Evolutionary conservation across 53 echinoderm and acorn worm genomes (phyloP), one percentile per base, ranked within the genome.

Genomic region (Actinopyga echinites): DNA sequence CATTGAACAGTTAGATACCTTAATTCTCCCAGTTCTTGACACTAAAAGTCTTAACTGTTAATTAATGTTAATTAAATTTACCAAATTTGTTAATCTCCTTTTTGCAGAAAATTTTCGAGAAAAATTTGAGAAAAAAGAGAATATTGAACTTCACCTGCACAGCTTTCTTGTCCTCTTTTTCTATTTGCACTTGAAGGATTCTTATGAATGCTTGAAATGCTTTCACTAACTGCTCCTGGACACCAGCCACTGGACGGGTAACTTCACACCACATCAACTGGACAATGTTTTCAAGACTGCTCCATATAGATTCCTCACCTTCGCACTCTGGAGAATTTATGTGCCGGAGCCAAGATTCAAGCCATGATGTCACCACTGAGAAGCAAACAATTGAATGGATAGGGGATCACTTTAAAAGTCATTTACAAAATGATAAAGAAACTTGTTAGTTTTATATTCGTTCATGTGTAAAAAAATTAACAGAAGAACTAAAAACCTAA

Each of bases 211-310:
- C 44, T 45, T 43, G 75, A 28, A 49, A 75, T 6, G 75, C 75
- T 45, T 75, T 75, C 75, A 75, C 29, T 22, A 75, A 42, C 0
- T 75, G 75, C 45, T 75, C 75, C 49, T 75, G 75, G 22, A 53
- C 38, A 75, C 75, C 75, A 23, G 54, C 28, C 13, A 75, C 49
- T 24, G 75, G 75, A 30, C 43, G 28, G 75, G 22, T 75, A 12
- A 75, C 23, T 49, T 44, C 49, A 52, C 75, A 75, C 75, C 75
- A 75, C 75, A 75, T 75, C 43, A 75, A 23, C 75, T 75, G 75
- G 6, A 44, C 45, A 20, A 75, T 15, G 24, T 43, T 10, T 25
- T 75, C 75, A 49, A 75, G 21, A 10, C 21, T 42, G 28, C 25
- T 25, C 75, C 75, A 75, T 43, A 75, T 29, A 8, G 24, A 22